These are phyloP conservation scores for Mamestra brassicae DNA, from an alignment of 2,888 invertebrate genomes.

Conservation along the genomic window DNA sequence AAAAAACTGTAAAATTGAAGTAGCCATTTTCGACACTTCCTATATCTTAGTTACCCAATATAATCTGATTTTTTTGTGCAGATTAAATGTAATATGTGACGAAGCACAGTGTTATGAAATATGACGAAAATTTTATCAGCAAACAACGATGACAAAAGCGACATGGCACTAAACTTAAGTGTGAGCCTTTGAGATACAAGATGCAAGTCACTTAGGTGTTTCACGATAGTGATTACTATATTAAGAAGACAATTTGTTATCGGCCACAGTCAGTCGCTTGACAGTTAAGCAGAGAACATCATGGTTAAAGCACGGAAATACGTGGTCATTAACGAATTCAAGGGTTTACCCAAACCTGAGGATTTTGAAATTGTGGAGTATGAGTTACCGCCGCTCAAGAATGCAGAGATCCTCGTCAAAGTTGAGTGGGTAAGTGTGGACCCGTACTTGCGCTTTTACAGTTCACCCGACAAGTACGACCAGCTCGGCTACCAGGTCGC, in stretches of 20 bases:
- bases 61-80: no score
- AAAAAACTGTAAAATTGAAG: no score
- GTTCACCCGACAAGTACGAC: conserved; percentile 70
- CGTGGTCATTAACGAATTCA: conserved; percentile 87
- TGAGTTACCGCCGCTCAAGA: conserved; percentile 81
- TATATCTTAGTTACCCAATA: no score
- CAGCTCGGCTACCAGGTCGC: conserved; percentile 76
- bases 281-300: conserved; percentile 12
- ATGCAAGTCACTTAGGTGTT: neutral
- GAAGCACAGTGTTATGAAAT: no score
- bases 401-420: conserved; percentile 78
- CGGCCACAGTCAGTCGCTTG: conserved; percentile 7
- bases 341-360: conserved; percentile 89
- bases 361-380: conserved; percentile 92
- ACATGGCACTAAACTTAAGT: no score
- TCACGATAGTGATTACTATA: neutral
- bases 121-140: no score
- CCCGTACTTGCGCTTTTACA: conserved; percentile 71
- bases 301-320: conserved; percentile 88
- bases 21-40: no score
- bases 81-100: no score
- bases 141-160: no score
- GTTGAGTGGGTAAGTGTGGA: conserved; percentile 77
- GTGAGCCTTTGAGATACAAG: no score
- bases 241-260: neutral